Evolutionary conservation across 53 echinoderm and acorn worm species (phyloP).

Genomic region (Mesocentrotus franciscanus): DNA sequence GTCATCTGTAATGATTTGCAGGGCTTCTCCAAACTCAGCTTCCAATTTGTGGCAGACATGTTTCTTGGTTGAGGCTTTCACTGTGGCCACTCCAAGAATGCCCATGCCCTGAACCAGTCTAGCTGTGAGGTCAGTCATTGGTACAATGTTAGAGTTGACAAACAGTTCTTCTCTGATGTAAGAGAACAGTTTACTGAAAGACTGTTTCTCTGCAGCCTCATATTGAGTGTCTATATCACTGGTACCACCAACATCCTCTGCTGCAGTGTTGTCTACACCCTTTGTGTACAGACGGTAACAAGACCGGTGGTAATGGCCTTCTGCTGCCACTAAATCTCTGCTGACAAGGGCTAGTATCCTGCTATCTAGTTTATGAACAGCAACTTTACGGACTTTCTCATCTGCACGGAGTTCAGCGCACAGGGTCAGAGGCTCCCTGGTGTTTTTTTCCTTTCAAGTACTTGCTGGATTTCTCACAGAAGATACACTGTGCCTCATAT

Average conservation of each 20-base stretch:
- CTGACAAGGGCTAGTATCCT: slow-evolving; percentile 59
- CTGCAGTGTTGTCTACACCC: too few species aligned
- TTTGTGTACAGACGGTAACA: too few species aligned
- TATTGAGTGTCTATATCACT: too few species aligned
- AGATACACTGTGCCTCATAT: slow-evolving; percentile 63
- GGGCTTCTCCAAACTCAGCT: slow-evolving; percentile 54
- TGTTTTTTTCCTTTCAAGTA: slow-evolving; percentile 57
- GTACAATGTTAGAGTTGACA: slow-evolving; percentile 17
- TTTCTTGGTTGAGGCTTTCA: slow-evolving; percentile 56
- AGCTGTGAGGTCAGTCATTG: slow-evolving; percentile 60
- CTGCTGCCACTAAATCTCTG: slow-evolving; percentile 68
- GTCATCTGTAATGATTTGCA: slow-evolving; percentile 56
- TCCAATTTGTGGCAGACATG: slow-evolving; percentile 63
- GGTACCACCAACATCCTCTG: too few species aligned
- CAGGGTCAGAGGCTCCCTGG: slow-evolving; percentile 58
- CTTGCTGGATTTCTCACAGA: slow-evolving; percentile 61
- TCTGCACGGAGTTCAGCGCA: slow-evolving; percentile 66
- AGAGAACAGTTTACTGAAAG: slow-evolving; percentile 55
- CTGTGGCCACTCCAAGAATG: slow-evolving; percentile 11
- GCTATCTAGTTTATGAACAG: slow-evolving; percentile 58
- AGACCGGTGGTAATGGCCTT: slow-evolving; percentile 62
- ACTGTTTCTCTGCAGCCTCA: background rate
- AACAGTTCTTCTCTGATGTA: slow-evolving; percentile 55
- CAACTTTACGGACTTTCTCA: slow-evolving; percentile 51
- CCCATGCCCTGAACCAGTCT: slow-evolving; percentile 48